These are phyloP conservation scores for Chelon auratus DNA, from an alignment of 2,797 vertebrate genomes.

Conservation along the genomic window DNA sequence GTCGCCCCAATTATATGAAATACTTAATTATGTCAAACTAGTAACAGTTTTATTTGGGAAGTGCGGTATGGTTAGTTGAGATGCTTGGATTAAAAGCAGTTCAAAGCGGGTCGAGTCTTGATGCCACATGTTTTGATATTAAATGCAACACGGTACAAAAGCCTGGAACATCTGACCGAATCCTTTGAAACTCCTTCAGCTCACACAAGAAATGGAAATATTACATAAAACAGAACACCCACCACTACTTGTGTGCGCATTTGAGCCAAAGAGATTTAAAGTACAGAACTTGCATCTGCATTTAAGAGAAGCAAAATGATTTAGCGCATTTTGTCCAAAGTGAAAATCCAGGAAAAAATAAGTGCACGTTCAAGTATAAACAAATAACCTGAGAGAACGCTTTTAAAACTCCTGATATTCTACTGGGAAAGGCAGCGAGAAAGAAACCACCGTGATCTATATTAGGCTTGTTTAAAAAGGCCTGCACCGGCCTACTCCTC, in stretches of 20 bases:
- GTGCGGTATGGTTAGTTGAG: conserved; percentile 74
- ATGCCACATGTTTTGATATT: conserved; percentile 81
- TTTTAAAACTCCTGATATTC: conserved; percentile 30
- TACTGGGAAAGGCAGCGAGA: conserved; percentile 35
- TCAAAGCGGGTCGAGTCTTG: conserved; percentile 68
- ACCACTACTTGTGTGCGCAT: background rate
- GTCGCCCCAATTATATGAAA: conserved; percentile 81
- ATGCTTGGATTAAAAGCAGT: conserved; percentile 65
- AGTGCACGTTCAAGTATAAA: conserved; percentile 1
- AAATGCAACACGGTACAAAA: conserved; percentile 49
- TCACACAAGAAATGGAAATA: conserved; percentile 23
- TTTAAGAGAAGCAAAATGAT: no score
- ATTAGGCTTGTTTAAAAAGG: conserved; percentile 79
- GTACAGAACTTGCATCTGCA: background rate
- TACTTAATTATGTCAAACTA: conserved; percentile 84
- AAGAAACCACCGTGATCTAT: conserved; percentile 69
- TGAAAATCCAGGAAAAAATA: background rate
- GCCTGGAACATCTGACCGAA: conserved; percentile 40
- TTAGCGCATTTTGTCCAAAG: background rate
- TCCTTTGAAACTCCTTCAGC: conserved; percentile 39
- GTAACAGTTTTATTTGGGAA: conserved; percentile 83
- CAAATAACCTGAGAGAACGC: conserved; percentile 37
- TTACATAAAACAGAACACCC: conserved; percentile 10
- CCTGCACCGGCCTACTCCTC: conserved; percentile 56
- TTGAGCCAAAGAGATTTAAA: background rate